These are phyloP conservation scores for Sialia sialis DNA, from an alignment of 2,113 vertebrate species.

Conservation along the genomic window DNA sequence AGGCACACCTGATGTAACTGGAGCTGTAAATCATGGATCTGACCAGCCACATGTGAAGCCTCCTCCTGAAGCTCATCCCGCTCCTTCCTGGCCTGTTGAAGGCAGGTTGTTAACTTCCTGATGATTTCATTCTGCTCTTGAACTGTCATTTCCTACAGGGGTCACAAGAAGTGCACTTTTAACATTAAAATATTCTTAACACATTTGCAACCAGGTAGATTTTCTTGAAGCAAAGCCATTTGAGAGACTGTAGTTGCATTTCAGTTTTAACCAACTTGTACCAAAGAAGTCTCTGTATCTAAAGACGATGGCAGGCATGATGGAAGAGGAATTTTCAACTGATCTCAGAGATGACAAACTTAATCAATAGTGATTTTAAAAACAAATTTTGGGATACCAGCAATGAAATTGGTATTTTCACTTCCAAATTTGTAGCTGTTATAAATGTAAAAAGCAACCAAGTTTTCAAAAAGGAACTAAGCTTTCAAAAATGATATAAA, in stretches of 20 bases:
- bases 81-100: conserved; percentile 72
- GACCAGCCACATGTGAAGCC: conserved; percentile 62
- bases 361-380: not conserved
- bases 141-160: conserved; percentile 69
- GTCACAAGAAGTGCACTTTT: not conserved
- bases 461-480: not conserved
- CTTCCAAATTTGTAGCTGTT: not conserved
- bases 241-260: not conserved
- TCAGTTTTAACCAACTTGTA: not conserved
- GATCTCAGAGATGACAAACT: not conserved
- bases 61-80: conserved; percentile 77
- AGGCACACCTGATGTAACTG: conserved; percentile 78
- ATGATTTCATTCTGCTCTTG: conserved; percentile 83
- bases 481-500: not conserved
- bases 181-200: not conserved
- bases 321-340: not conserved
- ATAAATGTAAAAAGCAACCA: not conserved
- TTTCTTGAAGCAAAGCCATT: not conserved
- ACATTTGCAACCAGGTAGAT: not conserved
- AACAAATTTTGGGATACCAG: not conserved
- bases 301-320: not conserved
- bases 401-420: not conserved
- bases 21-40: conserved; percentile 77
- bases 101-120: conserved; percentile 72
- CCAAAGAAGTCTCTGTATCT: not conserved